Conservation (phyloP, 2,797 vertebrate species). For the Pipistrellus nathusii region DNA sequence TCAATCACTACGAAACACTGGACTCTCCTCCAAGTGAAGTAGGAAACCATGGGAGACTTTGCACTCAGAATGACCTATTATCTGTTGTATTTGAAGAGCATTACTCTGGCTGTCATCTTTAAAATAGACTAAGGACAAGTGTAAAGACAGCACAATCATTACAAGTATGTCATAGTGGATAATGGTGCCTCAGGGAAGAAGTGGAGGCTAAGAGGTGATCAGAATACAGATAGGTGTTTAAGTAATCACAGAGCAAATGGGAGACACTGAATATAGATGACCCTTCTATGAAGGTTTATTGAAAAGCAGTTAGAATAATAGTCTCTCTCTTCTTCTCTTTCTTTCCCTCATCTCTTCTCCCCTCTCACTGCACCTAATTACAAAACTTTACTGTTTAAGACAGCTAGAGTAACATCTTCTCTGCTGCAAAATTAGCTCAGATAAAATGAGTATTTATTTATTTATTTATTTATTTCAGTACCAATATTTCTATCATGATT, state of each 20-base stretch:
- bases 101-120: neutral
- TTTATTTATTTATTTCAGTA: slow-evolving; percentile 32
- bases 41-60: neutral
- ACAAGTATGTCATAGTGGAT: neutral
- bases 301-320: neutral
- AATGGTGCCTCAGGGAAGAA: neutral
- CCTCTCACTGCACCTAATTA: neutral
- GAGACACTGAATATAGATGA: neutral
- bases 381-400: neutral
- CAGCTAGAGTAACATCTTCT: neutral
- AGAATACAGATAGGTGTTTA: neutral
- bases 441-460: slow-evolving; percentile 14
- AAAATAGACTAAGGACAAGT: neutral
- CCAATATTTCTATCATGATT: neutral
- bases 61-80: neutral
- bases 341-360: neutral
- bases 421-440: neutral
- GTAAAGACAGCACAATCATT: neutral
- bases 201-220: neutral
- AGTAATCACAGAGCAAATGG: neutral
- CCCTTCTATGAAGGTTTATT: neutral
- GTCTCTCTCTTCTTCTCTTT: neutral
- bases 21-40: neutral
- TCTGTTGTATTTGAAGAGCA: neutral
- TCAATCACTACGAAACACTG: neutral